Evolutionary conservation across 2,888 invertebrate genomes (phyloP), one percentile per base, ranked within the genome.

Genomic region (Stenodema calcarata): DNA sequence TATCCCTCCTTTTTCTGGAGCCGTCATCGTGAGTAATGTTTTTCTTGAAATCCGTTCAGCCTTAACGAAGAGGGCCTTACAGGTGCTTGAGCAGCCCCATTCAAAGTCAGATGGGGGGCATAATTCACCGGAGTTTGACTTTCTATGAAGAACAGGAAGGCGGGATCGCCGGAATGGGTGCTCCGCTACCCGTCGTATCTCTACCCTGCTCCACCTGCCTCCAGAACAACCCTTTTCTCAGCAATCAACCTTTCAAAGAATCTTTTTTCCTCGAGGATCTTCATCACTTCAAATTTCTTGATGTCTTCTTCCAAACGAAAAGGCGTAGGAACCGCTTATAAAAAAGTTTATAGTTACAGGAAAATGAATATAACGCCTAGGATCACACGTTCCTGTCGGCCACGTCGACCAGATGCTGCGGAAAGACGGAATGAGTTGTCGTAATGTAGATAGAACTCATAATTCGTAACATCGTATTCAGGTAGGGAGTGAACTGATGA

Each of bases 61-160:
- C 73, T 35, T 73, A 73, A 73, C 73, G 73, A 73, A 73, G 73
- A 1, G 18, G 41, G 73, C 30, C 35, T 73, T 73, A 73, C 73
- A 73, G 73, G 73, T 73, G 73, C 73, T 73, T 73, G 73, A 73
- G 41, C 73, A 73, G 73, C 73, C 41, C 73, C 73, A 73, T 73
- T 73, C 73, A 73, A 73, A 73, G 73, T 73, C 73, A 73, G 73
- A 73, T 73, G 73, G 35, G 73, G 73, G 73, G 73, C 73, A 73
- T 73, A 73, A 73, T 73, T 73, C 73, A 73, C 73, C 73, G 41
- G 73, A 62, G 73, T 73, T 73, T 73, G 73, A 73, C 73, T 73
- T 70, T 35, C 28, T 73, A 73, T 73, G 73, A 73, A 73, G 73
- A 73, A 73, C 62, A 62, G 62, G 62, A 62, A 62, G 62, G 50